These are phyloP conservation scores for Nephrotoma appendiculata DNA, from an alignment of 2,888 invertebrate genomes.

Conservation along the genomic window DNA sequence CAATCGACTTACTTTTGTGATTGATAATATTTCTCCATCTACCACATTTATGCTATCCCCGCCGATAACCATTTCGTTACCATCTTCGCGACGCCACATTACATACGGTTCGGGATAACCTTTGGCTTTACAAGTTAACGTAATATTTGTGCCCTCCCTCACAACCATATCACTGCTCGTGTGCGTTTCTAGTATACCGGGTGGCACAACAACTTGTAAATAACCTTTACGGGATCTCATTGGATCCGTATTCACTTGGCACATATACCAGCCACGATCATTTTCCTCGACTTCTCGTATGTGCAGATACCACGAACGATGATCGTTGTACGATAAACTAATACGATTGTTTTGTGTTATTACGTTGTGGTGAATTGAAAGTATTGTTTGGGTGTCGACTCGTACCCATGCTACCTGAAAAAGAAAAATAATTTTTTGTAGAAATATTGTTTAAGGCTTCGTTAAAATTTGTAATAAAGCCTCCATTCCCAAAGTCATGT, in stretches of 20 bases:
- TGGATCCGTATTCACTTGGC: slow-evolving; percentile 87
- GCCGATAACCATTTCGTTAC: slow-evolving; percentile 75
- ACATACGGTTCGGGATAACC: slow-evolving; percentile 86
- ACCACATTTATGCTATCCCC: slow-evolving; percentile 80
- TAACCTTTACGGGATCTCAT: slow-evolving; percentile 83
- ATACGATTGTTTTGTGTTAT: slow-evolving; percentile 84
- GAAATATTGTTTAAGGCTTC: no score
- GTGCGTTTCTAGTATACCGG: slow-evolving; percentile 75
- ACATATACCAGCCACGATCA: slow-evolving; percentile 86
- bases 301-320: slow-evolving; percentile 82
- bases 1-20: slow-evolving; percentile 75
- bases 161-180: slow-evolving; percentile 88
- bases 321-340: slow-evolving; percentile 74
- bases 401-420: slow-evolving; percentile 81
- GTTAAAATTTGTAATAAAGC: no score
- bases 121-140: slow-evolving; percentile 71
- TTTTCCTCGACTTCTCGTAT: slow-evolving; percentile 76
- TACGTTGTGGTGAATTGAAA: slow-evolving; percentile 83
- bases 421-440: no score
- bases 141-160: slow-evolving; percentile 76
- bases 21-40: slow-evolving; percentile 71
- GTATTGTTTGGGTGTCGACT: slow-evolving; percentile 82
- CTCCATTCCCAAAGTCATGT: no score
- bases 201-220: slow-evolving; percentile 84
- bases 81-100: slow-evolving; percentile 85